A percentile compares a stretch with the other conserved stretches of the same genome.
phyloP scores from a whole-genome alignment of 2,113 vertebrate genomes.

The Falcunculus frontatus region DNA sequence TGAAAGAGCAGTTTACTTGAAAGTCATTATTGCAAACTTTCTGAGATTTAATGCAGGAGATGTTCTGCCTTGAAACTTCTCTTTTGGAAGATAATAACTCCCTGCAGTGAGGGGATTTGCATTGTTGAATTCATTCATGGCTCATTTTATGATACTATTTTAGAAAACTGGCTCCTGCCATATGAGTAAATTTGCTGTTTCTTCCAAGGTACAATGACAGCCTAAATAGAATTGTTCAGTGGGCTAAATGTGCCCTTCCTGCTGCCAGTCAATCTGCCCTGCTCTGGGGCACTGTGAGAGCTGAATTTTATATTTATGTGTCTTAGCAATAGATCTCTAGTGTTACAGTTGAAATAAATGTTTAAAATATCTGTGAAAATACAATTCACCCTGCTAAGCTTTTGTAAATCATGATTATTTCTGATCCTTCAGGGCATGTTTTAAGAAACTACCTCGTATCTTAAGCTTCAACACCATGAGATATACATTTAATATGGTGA shows the following conservation, averaged over 20 bases:
- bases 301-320: neutral
- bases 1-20: neutral
- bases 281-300: neutral
- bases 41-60: neutral
- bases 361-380: neutral
- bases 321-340: neutral
- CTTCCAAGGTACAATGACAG: neutral
- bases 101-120: neutral
- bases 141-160: neutral
- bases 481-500: conserved; percentile 99
- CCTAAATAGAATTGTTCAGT: neutral
- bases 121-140: neutral
- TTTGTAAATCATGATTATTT: neutral
- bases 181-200: neutral
- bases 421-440: conserved; percentile 85
- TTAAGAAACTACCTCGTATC: conserved; percentile 97
- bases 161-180: neutral
- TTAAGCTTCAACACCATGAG: conserved; percentile 99
- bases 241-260: neutral
- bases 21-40: neutral
- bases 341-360: neutral
- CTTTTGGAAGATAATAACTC: neutral
- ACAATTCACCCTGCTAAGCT: neutral
- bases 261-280: neutral
- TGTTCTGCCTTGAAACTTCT: neutral